A percentile compares a stretch with the other conserved stretches of the same genome.
phyloP scores from a whole-genome alignment of 2,113 vertebrate species.

The Rutilus rutilus region DNA sequence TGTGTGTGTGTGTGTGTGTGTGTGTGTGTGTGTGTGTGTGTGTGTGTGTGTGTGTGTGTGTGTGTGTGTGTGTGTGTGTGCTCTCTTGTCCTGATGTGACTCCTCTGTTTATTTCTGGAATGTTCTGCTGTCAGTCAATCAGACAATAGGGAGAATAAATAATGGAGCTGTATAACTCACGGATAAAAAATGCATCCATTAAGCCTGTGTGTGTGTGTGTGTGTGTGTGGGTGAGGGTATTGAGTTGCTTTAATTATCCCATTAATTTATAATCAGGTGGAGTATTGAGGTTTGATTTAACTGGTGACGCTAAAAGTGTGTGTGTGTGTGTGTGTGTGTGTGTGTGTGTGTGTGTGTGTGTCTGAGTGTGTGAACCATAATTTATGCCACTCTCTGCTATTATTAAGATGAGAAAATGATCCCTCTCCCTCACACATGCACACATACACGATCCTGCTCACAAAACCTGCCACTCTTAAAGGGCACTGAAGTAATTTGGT shows the following conservation, averaged over 20 bases:
- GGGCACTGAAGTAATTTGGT: neutral
- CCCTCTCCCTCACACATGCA: neutral
- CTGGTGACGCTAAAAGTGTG: constrained; percentile 5
- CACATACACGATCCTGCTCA: neutral
- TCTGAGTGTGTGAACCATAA: constrained; percentile 17
- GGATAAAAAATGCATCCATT: constrained; percentile 68
- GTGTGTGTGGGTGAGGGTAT: constrained; percentile 6
- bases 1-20: constrained; percentile 19
- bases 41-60: constrained; percentile 30
- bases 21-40: constrained; percentile 12
- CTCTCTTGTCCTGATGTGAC: constrained; percentile 18
- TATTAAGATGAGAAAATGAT: constrained; percentile 46
- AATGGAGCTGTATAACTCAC: constrained; percentile 64
- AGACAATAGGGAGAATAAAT: constrained; percentile 62
- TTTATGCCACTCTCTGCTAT: constrained; percentile 32
- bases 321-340: neutral
- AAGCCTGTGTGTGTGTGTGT: constrained; percentile 41
- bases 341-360: constrained; percentile 27
- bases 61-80: constrained; percentile 18
- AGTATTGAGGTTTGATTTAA: constrained; percentile 60
- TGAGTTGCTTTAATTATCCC: constrained; percentile 60
- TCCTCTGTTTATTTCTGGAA: constrained; percentile 49
- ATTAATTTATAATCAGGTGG: constrained; percentile 67
- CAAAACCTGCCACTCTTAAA: constrained; percentile 19
- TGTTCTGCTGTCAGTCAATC: constrained; percentile 41